Base-by-base conservation (phyloP, 2,797 vertebrate genomes). In the Hozukius guyotensis region DNA sequence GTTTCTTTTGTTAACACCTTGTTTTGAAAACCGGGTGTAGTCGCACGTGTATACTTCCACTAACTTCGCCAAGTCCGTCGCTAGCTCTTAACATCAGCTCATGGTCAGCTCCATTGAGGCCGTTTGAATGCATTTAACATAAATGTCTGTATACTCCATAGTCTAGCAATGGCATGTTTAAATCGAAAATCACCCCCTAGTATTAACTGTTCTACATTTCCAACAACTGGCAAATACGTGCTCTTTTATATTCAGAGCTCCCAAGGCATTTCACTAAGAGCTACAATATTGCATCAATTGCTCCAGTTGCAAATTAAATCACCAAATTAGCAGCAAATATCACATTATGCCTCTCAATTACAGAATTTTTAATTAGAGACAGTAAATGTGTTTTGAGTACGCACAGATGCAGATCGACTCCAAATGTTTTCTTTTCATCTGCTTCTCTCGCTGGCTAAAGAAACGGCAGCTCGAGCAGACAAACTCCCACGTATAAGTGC, bases 321-420 rank as follows among this genome's bases (percentile, higher is more conserved):
- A n/a, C 57, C 22, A 60, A 62, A 79, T 85, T 82, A 83, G 63
- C 71, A 70, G 66, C 76, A 88, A 87, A 85, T 72, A 81, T 81
- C 59, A 81, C 46, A 82, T 88, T 64, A 80, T 32, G 69, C 24
- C 73, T 78, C 76, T 87, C 74, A 85, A 82, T 90, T 87, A 81
- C 16, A 36, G 49, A 22, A 20, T 9, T 88, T 93, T 91, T 89
- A 92, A 92, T 92, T 80, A 88, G 42, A 27, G 72, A 76, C 72
- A 46, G 68, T 69, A 49, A 73, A 77, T 76, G 76, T 34, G 73
- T 77, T 89, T 75, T 56, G 71, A 66, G 65, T 75, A 83, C 18
- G 2, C 75, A 56, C 66, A 78, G 64, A 80, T 80, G 65, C 31
- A 57, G 64, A 78, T 81, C 75, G 36, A 13, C 18, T 72, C 71